Evolutionary conservation across 2,797 vertebrate genomes (phyloP), one percentile per base, ranked within the genome.

Genomic region (Sebastes matsubarae): DNA sequence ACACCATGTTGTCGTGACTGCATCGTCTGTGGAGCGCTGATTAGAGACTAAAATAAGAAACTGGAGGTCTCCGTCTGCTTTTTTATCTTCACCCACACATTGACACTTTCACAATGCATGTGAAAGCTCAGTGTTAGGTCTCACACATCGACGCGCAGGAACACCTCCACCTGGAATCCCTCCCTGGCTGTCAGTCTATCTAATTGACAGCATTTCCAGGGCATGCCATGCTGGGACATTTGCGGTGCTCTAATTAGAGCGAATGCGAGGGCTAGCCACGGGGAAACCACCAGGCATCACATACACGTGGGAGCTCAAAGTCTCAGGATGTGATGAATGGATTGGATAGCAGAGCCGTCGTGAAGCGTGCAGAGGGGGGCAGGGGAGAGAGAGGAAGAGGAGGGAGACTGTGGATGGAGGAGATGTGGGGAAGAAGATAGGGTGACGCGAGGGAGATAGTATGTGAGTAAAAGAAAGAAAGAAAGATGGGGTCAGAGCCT

Each of bases 131-230:
- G 24, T 34, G 46, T 80, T 55, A 63, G 46, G 71, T 71, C 46
- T 64, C 72, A 67, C 46, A 75, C 68, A 22, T 57, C 6, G 20
- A 67, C 58, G 70, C 54, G 69, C 13, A 68, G 1, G 8, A 72
- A 80, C 30, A 75, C 64, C 80, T 81, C 68, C 71, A 72, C 75
- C 57, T 73, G 79, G 29, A 84, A 65, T 78, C 85, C 87, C 74
- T 72, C 80, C 54, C 82, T 57, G 12, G 60, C 27, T 70, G 72
- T 69, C 85, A 83, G 66, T 89, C 81, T 68, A 79, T 72, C 64
- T 89, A 88, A 94, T 75, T 92, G 88, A 79, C 78, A 89, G 80
- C 71, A 79, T 92, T 95, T 88, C 89, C 88, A 83, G 82, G 90
- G 87, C 84, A 86, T 57, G 86, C 58, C 52, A 57, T 65, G 63